These are phyloP conservation scores for Parelbella ahira DNA, from an alignment of 2,888 invertebrate genomes.

Conservation along the genomic window DNA sequence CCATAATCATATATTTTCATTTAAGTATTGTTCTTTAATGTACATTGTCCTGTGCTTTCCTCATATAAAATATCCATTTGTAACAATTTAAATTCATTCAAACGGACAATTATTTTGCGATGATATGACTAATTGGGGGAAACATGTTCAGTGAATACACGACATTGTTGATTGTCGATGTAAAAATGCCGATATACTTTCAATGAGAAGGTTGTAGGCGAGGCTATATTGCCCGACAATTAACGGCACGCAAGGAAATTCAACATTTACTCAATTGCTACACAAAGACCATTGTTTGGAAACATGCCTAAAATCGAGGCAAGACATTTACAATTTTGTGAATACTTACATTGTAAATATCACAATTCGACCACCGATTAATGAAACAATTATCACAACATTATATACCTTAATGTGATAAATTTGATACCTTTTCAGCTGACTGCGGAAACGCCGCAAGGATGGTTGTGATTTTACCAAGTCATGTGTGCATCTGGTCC, in stretches of 20 bases:
- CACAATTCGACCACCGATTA: no score
- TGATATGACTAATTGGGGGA: slow-evolving; percentile 20
- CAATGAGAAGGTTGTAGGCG: slow-evolving; percentile 29
- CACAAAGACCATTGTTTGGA: slow-evolving; percentile 29
- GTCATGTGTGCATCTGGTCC: no score
- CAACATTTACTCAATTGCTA: slow-evolving; percentile 32
- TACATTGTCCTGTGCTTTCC: no score
- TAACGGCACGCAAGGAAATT: slow-evolving; percentile 43
- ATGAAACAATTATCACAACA: no score
- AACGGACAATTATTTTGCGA: slow-evolving; percentile 18
- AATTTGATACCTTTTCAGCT: no score
- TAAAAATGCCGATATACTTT: slow-evolving; percentile 39
- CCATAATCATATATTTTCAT: no score
- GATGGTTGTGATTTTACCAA: no score
- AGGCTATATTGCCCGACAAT: slow-evolving; percentile 36
- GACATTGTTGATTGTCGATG: slow-evolving; percentile 24
- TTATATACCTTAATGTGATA: no score
- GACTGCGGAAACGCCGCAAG: no score
- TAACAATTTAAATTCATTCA: slow-evolving; percentile 16
- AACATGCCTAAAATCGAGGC: neutral
- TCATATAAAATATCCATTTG: slow-evolving; percentile 11
- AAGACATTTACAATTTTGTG: neutral
- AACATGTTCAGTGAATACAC: slow-evolving; percentile 15
- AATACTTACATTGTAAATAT: no score
- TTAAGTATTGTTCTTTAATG: no score